Evolutionary conservation across 2,797 vertebrate genomes (phyloP), one percentile per base, ranked within the genome.

Genomic region (Sebastes jordani): DNA sequence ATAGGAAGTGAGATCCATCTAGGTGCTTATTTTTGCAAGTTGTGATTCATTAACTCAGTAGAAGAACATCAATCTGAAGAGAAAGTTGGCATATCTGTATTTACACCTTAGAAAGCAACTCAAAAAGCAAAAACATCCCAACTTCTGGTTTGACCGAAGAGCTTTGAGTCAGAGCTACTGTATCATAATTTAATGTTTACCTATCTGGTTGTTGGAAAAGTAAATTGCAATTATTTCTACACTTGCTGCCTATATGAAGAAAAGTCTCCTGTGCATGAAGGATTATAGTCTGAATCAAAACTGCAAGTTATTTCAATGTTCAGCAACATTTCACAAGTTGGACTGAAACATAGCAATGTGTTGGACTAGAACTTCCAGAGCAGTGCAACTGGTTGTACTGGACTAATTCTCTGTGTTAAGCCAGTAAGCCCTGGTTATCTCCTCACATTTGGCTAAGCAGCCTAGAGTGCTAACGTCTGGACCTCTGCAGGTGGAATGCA

Each of bases 361-460:
- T 27, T 22, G 27, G n/a, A 78, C 69, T 80, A 71, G 71, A 64
- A 69, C 70, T 22, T 55, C 18, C 58, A 66, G 58, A 34, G 63
- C 54, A 23, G 25, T 22, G 60, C 59, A 16, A 82, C 82, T 83
- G 83, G 87, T 82, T 76, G 74, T 77, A 85, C 79, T 58, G 88
- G 79, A 70, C 88, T 92, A 89, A 93, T 91, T 88, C 84, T 86
- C 66, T 46, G 77, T 76, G 86, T 79, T 95, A 93, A 94, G 87
- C 89, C 90, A 86, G 20, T 93, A 89, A 92, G 82, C 88, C 60
- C 7, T 1, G 38, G 88, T 92, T 92, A 93, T 92, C 92, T 88
- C 60, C 81, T 91, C 87, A 90, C 86, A 79, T 89, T 91, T 74
- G 71, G 77, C 84, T 94, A 89, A 93, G 90, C 89, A 88, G 92